Evolutionary conservation across 2,113 vertebrate genomes (phyloP).

Genomic region (Trachemys scripta): DNA sequence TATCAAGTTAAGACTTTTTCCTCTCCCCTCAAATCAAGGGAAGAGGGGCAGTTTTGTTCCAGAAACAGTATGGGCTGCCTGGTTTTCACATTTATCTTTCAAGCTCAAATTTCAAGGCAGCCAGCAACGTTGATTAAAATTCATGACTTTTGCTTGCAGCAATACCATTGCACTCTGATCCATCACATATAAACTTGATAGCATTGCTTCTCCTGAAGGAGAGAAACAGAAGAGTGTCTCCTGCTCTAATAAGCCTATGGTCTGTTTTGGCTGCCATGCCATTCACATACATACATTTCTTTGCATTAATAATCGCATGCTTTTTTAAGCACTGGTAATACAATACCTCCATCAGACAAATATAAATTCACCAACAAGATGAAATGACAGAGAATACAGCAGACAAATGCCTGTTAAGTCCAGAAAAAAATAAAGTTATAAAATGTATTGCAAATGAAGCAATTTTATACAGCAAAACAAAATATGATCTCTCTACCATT

Average conservation of each 20-base stretch:
- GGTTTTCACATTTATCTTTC: constrained; percentile 71
- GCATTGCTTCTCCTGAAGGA: background rate
- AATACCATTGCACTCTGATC: constrained; percentile 45
- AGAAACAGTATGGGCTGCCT: constrained; percentile 56
- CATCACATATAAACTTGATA: constrained; percentile 45
- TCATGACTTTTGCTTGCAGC: constrained; percentile 50
- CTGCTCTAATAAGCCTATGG: background rate
- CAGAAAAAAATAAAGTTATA: background rate
- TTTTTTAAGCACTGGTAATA: constrained; percentile 20
- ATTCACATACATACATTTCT: background rate
- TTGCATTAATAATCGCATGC: constrained; percentile 26
- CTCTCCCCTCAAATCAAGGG: constrained; percentile 44
- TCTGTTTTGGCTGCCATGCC: constrained; percentile 4
- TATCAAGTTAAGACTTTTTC: background rate
- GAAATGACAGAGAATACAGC: constrained; percentile 7
- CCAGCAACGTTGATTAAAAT: constrained; percentile 65
- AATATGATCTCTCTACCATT: background rate
- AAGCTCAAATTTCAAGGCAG: constrained; percentile 72
- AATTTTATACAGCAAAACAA: background rate
- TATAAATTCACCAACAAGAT: constrained; percentile 27
- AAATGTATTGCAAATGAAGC: constrained; percentile 15
- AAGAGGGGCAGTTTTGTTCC: constrained; percentile 54
- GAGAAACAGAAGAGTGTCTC: background rate
- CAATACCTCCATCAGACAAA: constrained; percentile 27
- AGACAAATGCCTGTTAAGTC: background rate